A percentile compares a stretch with the other conserved stretches of the same genome.
Conservation (phyloP, 2,113 vertebrate genomes). For the Puffinus mauretanicus region DNA sequence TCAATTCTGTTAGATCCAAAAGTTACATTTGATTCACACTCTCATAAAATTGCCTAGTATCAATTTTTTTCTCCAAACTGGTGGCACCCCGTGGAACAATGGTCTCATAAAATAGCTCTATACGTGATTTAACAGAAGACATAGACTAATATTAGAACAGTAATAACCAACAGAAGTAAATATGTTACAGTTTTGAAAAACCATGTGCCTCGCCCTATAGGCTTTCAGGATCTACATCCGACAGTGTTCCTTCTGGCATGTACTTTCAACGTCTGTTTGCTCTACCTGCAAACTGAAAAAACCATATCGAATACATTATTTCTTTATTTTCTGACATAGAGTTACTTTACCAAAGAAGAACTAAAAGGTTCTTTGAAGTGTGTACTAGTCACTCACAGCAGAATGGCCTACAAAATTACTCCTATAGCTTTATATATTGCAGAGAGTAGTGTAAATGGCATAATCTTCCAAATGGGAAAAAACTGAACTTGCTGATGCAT, state of each 20-base stretch:
- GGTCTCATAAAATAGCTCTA: constrained; percentile 62
- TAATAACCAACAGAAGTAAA: constrained; percentile 65
- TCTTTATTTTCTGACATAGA: constrained; percentile 35
- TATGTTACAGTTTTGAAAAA: constrained; percentile 41
- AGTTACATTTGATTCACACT: constrained; percentile 60
- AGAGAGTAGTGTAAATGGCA: constrained; percentile 7
- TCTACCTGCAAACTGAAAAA: constrained; percentile 72
- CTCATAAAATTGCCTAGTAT: constrained; percentile 51
- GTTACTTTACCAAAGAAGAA: constrained; percentile 44
- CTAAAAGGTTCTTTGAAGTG: constrained; percentile 18
- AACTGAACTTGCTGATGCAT: neutral
- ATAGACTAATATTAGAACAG: constrained; percentile 58
- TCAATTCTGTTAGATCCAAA: constrained; percentile 27
- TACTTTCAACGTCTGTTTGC: constrained; percentile 55
- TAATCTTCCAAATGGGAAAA: neutral
- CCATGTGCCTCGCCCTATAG: constrained; percentile 30
- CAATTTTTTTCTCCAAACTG: constrained; percentile 3
- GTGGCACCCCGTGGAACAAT: constrained; percentile 33
- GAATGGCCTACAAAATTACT: neutral
- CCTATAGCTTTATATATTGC: constrained; percentile 2
- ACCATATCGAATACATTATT: constrained; percentile 48
- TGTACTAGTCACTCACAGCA: neutral
- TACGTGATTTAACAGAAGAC: constrained; percentile 66
- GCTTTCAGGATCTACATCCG: constrained; percentile 29
- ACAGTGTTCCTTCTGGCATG: constrained; percentile 47